Evolutionary conservation across 2,797 vertebrate species (phyloP).

Genomic region (Diplodus sargus): DNA sequence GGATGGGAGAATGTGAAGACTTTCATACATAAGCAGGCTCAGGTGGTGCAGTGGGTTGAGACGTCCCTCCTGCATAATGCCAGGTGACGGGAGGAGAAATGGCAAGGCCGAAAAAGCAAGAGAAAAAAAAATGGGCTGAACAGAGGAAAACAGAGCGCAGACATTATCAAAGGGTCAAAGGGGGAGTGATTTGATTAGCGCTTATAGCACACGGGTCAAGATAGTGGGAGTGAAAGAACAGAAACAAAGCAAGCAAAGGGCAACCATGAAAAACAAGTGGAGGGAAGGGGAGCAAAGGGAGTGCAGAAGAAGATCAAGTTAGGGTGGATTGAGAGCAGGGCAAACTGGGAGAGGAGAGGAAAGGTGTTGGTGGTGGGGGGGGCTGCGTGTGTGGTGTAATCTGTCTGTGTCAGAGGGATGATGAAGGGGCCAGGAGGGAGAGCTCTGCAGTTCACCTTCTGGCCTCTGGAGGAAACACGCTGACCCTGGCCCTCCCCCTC

Average conservation of each 20-base stretch:
- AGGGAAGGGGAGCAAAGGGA: conserved; percentile 19
- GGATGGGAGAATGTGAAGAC: conserved; percentile 39
- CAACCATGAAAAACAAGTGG: conserved; percentile 16
- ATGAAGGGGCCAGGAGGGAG: conserved; percentile 83
- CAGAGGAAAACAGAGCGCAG: conserved; percentile 47
- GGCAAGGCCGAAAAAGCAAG: conserved; percentile 42
- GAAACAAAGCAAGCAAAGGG: conserved; percentile 46
- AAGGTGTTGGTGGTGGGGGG: conserved; percentile 22
- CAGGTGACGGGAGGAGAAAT: conserved; percentile 71
- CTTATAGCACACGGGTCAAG: conserved; percentile 34
- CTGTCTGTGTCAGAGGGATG: conserved; percentile 84
- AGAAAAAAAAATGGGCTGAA: conserved; percentile 50
- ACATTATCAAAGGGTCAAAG: conserved; percentile 64
- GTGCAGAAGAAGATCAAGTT: conserved; percentile 65
- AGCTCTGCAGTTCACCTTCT: conserved; percentile 83
- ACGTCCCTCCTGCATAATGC: conserved; percentile 66
- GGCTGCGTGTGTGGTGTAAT: conserved; percentile 75
- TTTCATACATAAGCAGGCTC: conserved; percentile 50
- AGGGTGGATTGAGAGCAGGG: conserved; percentile 53
- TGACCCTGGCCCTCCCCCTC: conserved; percentile 76
- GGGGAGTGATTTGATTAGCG: conserved; percentile 75
- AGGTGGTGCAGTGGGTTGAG: conserved; percentile 53
- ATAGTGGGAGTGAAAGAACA: background rate
- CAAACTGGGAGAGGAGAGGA: conserved; percentile 46
- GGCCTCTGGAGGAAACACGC: conserved; percentile 83